Conservation (phyloP, 2,888 invertebrate genomes). For the Eulithis testata region DNA sequence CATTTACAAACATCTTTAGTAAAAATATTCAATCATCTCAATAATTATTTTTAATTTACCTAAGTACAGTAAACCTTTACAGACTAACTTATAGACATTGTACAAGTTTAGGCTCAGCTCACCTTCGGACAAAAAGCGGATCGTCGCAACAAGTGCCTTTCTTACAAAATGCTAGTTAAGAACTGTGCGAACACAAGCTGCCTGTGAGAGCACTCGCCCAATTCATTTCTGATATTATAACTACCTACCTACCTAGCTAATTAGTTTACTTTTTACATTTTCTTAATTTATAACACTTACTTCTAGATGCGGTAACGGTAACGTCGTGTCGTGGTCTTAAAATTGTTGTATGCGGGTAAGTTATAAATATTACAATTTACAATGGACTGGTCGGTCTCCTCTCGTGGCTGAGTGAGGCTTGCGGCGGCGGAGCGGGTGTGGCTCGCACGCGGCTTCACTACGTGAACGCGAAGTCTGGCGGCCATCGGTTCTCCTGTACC, state of each 20-base stretch:
- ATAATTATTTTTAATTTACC: conserved; percentile 4
- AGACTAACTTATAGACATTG: background rate
- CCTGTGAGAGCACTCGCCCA: too few species aligned
- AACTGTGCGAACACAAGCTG: too few species aligned
- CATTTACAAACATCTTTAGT: conserved; percentile 32
- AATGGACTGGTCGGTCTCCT: conserved; percentile 15
- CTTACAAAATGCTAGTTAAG: too few species aligned
- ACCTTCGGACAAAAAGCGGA: background rate
- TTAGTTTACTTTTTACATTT: too few species aligned
- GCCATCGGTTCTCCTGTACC: conserved; percentile 78
- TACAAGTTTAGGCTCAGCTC: conserved; percentile 3
- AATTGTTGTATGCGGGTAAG: background rate
- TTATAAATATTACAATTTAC: conserved; percentile 37
- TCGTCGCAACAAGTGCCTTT: background rate
- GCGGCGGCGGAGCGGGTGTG: conserved; percentile 25
- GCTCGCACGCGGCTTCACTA: conserved; percentile 54
- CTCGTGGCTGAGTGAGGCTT: background rate
- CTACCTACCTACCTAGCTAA: too few species aligned
- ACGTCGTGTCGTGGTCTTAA: too few species aligned
- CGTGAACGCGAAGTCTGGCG: conserved; percentile 79
- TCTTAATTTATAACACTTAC: too few species aligned
- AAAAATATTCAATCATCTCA: conserved; percentile 31
- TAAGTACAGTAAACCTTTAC: conserved; percentile 15
- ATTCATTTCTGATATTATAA: too few species aligned
- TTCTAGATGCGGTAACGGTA: too few species aligned